Percentiles rank a stretch among this genome's conserved stretches.
These are phyloP conservation scores for Tinea pellionella DNA, from an alignment of 2,888 invertebrate genomes.

Conservation along the genomic window DNA sequence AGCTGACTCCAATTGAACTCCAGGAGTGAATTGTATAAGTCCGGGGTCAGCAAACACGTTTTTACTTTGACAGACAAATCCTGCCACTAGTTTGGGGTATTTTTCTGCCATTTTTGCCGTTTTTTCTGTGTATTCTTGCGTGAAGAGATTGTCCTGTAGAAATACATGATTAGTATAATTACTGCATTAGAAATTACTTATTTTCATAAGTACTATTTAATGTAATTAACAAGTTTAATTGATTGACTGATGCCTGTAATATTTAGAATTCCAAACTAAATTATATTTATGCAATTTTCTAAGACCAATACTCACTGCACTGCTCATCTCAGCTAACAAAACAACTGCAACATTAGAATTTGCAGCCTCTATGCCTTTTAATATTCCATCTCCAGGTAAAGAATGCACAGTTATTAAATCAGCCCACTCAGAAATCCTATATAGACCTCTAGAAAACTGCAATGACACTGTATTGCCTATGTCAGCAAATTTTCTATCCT, in stretches of 20 bases:
- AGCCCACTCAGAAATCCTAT: constrained; percentile 88
- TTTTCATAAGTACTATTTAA: too few species aligned
- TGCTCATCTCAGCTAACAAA: constrained; percentile 90
- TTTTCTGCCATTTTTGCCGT: constrained; percentile 76
- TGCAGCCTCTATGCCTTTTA: constrained; percentile 69
- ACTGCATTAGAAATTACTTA: too few species aligned
- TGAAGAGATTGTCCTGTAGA: constrained; percentile 39
- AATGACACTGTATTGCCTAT: constrained; percentile 92
- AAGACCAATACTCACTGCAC: constrained; percentile 47
- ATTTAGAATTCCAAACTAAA: too few species aligned
- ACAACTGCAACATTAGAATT: constrained; percentile 71
- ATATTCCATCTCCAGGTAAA: constrained; percentile 81
- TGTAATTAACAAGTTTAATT: too few species aligned
- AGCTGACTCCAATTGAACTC: constrained; percentile 79
- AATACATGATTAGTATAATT: too few species aligned
- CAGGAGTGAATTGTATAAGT: constrained; percentile 91
- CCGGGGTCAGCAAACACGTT: constrained; percentile 77
- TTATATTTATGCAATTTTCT: too few species aligned
- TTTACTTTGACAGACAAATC: constrained; percentile 89
- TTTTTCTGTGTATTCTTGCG: constrained; percentile 72
- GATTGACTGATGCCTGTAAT: too few species aligned
- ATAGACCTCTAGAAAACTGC: constrained; percentile 83
- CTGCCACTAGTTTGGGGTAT: constrained; percentile 81
- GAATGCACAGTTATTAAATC: constrained; percentile 92
- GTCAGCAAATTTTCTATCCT: constrained; percentile 97